Base-by-base conservation (phyloP, 2,797 vertebrate genomes). In the Esox masquinongy region DNA sequence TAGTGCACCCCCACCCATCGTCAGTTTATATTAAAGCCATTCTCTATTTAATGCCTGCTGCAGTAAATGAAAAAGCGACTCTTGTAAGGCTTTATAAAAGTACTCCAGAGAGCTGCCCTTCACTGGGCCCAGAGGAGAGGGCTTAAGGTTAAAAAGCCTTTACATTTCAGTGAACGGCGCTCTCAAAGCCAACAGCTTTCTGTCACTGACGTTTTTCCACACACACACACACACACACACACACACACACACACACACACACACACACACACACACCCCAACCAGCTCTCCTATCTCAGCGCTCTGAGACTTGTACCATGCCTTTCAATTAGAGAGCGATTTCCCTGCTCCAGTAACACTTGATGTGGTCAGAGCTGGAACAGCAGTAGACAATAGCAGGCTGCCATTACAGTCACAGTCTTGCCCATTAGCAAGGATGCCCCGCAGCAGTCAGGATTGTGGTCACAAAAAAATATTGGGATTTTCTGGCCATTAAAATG, bases 91-190 rank as follows among this genome's bases (percentile, higher is more conserved):
- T 88, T 91, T 92, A 88, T 89, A 90, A 31, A 91, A 89, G 90
- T 87, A 83, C 90, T 90, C 88, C 87, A 87, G 91, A 92, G 91
- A 93, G 90, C 83, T 85, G 90, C 84, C 87, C 86, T 86, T 39
- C 87, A 86, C 83, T 86, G 90, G 88, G 90, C 90, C 84, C 83
- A 89, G 83, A 90, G 88, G 84, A 91, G 86, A 90, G 88, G 86
- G 90, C 91, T 89, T 89, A 89, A 92, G 91, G 92, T 93, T 92
- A 91, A 93, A 93, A 93, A 92, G 89, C 90, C 88, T 87, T 93
- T 93, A 90, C 91, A 93, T 93, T 92, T 92, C 92, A 90, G 91
- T 86, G 88, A 89, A 69, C 80, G 29, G 83, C 84, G 84, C 82
- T 87, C 90, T 88, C 83, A 77, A 77, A 79, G 85, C 86, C 83